Evolutionary conservation across 2,888 invertebrate species (phyloP).

Genomic region (Cataglyphis rosenhaueri): DNA sequence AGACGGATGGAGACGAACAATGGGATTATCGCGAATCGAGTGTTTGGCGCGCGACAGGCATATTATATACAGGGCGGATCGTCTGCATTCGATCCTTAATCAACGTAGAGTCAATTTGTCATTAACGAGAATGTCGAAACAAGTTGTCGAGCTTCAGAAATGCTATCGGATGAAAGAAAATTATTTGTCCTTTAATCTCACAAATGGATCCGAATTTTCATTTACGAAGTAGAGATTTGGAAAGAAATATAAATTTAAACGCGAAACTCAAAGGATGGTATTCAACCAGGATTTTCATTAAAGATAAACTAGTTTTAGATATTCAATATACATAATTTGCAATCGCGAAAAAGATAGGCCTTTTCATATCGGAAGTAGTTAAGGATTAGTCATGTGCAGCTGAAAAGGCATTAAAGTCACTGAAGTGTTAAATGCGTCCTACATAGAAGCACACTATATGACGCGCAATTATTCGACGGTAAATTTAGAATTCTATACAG

Average conservation of each 20-base stretch:
- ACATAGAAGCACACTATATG: neutral
- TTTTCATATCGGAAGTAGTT: neutral
- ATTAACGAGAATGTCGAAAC: neutral
- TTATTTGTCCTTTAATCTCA: neutral
- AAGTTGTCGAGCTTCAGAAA: neutral
- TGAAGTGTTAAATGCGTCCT: conserved; percentile 15
- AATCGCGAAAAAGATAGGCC: conserved; percentile 13
- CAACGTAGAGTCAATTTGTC: conserved; percentile 4
- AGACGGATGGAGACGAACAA: conserved; percentile 25
- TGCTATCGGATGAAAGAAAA: too few relatives aligned
- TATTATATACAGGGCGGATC: neutral
- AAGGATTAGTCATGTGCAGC: conserved; percentile 18
- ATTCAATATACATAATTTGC: neutral
- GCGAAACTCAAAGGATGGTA: neutral
- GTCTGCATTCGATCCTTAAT: conserved; percentile 7
- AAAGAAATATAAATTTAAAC: neutral
- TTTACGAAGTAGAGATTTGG: neutral
- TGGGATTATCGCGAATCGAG: conserved; percentile 33
- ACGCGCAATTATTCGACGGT: neutral
- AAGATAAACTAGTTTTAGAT: neutral
- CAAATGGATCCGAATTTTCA: neutral
- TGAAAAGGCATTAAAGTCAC: conserved; percentile 32
- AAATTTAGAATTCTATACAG: neutral
- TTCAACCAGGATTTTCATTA: neutral
- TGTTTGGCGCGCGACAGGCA: conserved; percentile 22